Base-by-base conservation (phyloP, 35 echinoderm and acorn worm species). In the Ophiothrix spiculata region DNA sequence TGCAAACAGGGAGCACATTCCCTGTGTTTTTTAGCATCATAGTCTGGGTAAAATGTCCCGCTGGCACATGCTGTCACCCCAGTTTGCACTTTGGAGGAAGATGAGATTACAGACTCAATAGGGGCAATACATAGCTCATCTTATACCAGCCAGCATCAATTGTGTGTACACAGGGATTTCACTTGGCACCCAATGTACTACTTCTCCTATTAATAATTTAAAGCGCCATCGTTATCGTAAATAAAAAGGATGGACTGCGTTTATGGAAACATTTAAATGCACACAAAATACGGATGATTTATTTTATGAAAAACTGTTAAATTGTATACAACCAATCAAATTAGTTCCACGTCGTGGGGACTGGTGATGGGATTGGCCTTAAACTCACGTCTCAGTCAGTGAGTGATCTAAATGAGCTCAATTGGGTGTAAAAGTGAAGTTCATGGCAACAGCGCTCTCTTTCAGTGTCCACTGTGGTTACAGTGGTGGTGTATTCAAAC, bases 211-310 rank as follows among this genome's bases (percentile, higher is more conserved):
- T n/a, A n/a, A n/a, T n/a, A n/a, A n/a, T n/a, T n/a, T n/a, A n/a
- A n/a, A n/a, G 23, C 60, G 60, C 60, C 60, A 69, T 28, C 60
- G 17, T 25, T 15, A 69, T 25, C 17, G 60, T 12, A n/a, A 69
- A 69, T n/a, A 15, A 69, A n/a, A 69, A n/a, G 29, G 23, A 28
- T 25, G 8, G 60, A 15, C n/a, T 69, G 8, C 25, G 60, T 69
- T 10, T 28, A 25, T 28, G 29, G 60, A 69, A 15, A 28, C 60
- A 25, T 69, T 4, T 25, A 69, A 69, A 25, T 25, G 60, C 25
- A 69, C 16, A n/a, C 16, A 69, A 69, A 69, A 69, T 69, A 69
- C 17, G 60, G 60, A 69, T 69, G 60, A 69, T 69, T 69, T 69
- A 69, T 69, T 69, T 4, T 69, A 69, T 69, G 60, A 69, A 69